Evolutionary conservation across 53 echinoderm and acorn worm genomes (phyloP).

Genomic region (Luidia sarsii): DNA sequence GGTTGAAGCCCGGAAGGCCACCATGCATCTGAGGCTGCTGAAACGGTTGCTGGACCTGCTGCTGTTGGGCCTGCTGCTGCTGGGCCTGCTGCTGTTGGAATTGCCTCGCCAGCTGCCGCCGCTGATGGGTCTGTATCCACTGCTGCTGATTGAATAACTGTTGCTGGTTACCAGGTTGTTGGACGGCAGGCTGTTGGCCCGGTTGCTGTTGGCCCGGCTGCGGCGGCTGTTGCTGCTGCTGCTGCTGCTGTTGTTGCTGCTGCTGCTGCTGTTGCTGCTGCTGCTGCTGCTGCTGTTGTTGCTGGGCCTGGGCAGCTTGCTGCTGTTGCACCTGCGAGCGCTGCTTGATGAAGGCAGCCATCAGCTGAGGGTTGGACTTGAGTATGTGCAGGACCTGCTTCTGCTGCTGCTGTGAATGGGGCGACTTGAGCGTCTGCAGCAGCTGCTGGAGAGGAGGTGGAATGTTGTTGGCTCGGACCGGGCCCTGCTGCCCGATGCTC

Average conservation of each 20-base stretch:
- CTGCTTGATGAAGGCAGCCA: slow-evolving; percentile 97
- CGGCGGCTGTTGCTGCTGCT: slow-evolving; percentile 70
- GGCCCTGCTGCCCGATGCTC: slow-evolving; percentile 58
- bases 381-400: slow-evolving; percentile 89
- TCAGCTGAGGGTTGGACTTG: slow-evolving; percentile 94
- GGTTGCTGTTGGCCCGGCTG: slow-evolving; percentile 69
- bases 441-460: slow-evolving; percentile 87
- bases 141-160: slow-evolving; percentile 70
- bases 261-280: slow-evolving; percentile 71
- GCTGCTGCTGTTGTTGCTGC: slow-evolving; percentile 72
- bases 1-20: slow-evolving; percentile 43
- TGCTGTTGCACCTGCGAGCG: slow-evolving; percentile 75
- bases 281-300: slow-evolving; percentile 77
- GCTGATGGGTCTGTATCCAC: slow-evolving; percentile 51
- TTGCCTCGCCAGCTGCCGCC: slow-evolving; percentile 43
- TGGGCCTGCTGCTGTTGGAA: slow-evolving; percentile 62
- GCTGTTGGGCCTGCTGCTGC: slow-evolving; percentile 51
- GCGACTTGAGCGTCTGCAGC: slow-evolving; percentile 83
- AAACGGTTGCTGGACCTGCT: slow-evolving; percentile 57
- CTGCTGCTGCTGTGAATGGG: slow-evolving; percentile 82
- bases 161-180: slow-evolving; percentile 44
- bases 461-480: slow-evolving; percentile 53
- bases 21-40: slow-evolving; percentile 67
- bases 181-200: slow-evolving; percentile 65
- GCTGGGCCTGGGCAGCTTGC: slow-evolving; percentile 65